Percentiles rank a stretch among this genome's conserved stretches.
Evolutionary conservation across 2,888 invertebrate species (phyloP).

Genomic region (Xylota segnis): DNA sequence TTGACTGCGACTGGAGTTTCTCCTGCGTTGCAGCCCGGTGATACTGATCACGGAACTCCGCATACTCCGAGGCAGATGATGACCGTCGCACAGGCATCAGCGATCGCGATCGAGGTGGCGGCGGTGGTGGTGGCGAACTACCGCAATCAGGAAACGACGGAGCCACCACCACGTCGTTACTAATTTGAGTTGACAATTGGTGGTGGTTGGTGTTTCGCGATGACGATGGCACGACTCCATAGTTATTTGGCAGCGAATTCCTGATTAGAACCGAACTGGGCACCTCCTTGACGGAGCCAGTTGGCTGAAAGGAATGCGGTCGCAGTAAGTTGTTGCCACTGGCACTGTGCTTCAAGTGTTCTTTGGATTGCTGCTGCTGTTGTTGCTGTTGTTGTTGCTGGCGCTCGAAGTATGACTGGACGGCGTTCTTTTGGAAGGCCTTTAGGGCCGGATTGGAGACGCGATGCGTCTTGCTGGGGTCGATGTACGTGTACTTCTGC

Average conservation of each 20-base stretch:
- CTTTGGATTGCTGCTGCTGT: conserved; percentile 85
- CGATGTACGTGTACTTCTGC: conserved; percentile 88
- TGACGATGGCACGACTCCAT: conserved; percentile 52
- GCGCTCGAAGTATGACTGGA: conserved; percentile 92
- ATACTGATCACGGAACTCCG: conserved; percentile 84
- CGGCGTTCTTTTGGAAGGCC: conserved; percentile 92
- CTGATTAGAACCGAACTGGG: conserved; percentile 78
- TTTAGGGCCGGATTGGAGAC: conserved; percentile 91
- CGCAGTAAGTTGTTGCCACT: conserved; percentile 80
- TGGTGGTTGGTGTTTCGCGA: conserved; percentile 57
- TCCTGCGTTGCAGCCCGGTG: conserved; percentile 79
- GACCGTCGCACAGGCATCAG: conserved; percentile 85
- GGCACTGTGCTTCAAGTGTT: conserved; percentile 74
- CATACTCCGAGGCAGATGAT: conserved; percentile 90
- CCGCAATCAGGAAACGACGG: conserved; percentile 61
- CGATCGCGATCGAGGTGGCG: conserved; percentile 83
- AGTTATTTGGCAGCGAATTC: conserved; percentile 83
- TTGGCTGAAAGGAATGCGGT: conserved; percentile 81
- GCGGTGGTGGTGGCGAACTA: conserved; percentile 82
- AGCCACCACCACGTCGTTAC: conserved; percentile 27
- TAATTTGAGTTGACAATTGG: conserved; percentile 63
- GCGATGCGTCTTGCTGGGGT: conserved; percentile 90
- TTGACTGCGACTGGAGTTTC: conserved; percentile 79
- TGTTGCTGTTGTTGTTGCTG: conserved; percentile 87
- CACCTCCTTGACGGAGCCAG: conserved; percentile 77